Conservation (phyloP, 2,797 vertebrate species). For the Acanthopagrus latus region DNA sequence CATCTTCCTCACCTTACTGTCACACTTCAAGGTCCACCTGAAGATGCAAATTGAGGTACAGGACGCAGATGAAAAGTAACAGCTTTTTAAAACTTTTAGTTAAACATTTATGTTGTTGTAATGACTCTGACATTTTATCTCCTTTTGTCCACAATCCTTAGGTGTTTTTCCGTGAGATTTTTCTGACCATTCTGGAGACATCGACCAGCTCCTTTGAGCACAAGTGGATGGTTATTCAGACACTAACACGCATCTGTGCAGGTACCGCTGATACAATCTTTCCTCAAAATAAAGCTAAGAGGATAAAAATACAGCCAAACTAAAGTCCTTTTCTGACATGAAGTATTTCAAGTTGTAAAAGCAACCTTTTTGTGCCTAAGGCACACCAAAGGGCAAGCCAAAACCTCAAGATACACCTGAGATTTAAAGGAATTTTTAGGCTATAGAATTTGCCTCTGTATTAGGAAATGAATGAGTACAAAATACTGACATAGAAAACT, state of each 20-base stretch:
- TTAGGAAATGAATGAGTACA: too few relatives aligned
- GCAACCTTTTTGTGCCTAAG: too few relatives aligned
- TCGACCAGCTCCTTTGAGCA: conserved; percentile 98
- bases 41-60: conserved; percentile 99
- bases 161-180: conserved; percentile 99
- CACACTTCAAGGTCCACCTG: conserved; percentile 97
- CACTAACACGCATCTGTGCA: conserved; percentile 97
- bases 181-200: conserved; percentile 97
- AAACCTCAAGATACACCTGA: too few relatives aligned
- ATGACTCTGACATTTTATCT: not conserved
- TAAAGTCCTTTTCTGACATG: not conserved
- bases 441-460: too few relatives aligned
- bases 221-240: conserved; percentile 99
- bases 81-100: not conserved
- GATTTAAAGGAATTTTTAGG: too few relatives aligned
- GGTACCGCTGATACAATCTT: conserved; percentile 78
- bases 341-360: not conserved
- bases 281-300: too few relatives aligned
- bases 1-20: conserved; percentile 97
- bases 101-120: not conserved
- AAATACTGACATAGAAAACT: too few relatives aligned
- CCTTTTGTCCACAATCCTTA: conserved; percentile 56
- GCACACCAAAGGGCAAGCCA: too few relatives aligned
- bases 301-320: not conserved
- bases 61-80: not conserved